Conservation (phyloP, 2,797 vertebrate genomes). For the Pristis pectinata region DNA sequence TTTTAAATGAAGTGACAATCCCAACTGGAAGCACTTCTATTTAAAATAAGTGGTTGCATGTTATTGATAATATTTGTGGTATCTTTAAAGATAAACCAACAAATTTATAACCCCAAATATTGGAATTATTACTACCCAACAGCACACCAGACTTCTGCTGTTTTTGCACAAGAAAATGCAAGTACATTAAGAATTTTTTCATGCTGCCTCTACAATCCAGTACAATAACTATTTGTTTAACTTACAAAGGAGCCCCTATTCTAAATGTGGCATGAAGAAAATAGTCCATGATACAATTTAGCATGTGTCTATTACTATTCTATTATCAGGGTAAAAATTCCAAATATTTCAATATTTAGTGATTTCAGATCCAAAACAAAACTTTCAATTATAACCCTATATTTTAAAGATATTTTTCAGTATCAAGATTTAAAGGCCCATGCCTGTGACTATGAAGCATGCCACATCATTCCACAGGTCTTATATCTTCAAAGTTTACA, state of each 20-base stretch:
- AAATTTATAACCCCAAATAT: neutral
- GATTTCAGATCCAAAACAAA: neutral
- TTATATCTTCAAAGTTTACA: neutral
- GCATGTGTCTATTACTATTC: neutral
- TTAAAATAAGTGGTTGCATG: neutral
- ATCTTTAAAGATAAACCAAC: neutral
- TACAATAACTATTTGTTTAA: conserved; percentile 7
- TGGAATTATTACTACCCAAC: neutral
- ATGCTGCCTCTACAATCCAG: neutral
- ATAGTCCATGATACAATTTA: neutral
- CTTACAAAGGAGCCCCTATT: neutral
- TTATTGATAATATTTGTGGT: neutral
- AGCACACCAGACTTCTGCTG: neutral
- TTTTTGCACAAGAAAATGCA: neutral
- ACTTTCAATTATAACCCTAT: neutral
- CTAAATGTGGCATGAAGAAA: neutral
- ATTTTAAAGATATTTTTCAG: neutral
- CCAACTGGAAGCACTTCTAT: neutral
- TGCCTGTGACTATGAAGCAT: neutral
- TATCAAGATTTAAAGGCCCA: neutral
- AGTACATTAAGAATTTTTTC: neutral
- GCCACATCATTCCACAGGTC: neutral
- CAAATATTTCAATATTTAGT: neutral
- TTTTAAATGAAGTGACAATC: neutral
- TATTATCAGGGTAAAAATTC: neutral